These are phyloP conservation scores for Fregata magnificens DNA, from an alignment of 2,113 vertebrate species.

Conservation along the genomic window DNA sequence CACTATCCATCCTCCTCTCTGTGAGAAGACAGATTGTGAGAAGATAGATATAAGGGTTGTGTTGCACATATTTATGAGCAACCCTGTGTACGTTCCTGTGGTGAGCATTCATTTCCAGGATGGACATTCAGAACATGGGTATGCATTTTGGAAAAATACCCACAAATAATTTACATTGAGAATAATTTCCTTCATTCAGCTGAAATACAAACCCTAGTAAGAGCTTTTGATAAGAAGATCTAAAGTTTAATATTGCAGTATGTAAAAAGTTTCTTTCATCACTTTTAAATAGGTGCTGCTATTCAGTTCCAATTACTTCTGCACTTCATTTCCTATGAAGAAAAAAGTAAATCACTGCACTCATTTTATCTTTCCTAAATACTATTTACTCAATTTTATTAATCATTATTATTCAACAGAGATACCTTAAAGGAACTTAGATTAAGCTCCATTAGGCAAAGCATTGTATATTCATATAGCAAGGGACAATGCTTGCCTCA, in stretches of 20 bases:
- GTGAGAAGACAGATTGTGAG: not conserved
- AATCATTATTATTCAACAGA: conserved; percentile 15
- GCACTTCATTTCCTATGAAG: not conserved
- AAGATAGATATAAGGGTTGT: not conserved
- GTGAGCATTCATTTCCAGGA: not conserved
- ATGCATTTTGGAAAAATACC: not conserved
- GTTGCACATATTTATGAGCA: not conserved
- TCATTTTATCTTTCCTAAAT: conserved; percentile 6
- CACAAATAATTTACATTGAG: not conserved
- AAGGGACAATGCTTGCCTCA: not conserved
- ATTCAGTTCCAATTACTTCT: not conserved
- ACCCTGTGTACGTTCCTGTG: not conserved
- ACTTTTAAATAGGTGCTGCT: not conserved
- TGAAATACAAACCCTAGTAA: not conserved
- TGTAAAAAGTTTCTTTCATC: not conserved
- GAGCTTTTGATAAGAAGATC: not conserved
- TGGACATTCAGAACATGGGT: not conserved
- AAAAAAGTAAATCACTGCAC: not conserved
- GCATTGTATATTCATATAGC: not conserved
- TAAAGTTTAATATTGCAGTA: not conserved
- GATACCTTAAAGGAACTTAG: not conserved
- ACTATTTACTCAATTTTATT: conserved; percentile 4
- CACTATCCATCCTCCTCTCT: not conserved
- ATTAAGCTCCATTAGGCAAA: conserved; percentile 6
- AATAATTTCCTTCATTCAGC: not conserved